These are phyloP conservation scores for Holothuria leucospilota DNA, from an alignment of 53 echinoderm and acorn worm genomes.

Conservation along the genomic window DNA sequence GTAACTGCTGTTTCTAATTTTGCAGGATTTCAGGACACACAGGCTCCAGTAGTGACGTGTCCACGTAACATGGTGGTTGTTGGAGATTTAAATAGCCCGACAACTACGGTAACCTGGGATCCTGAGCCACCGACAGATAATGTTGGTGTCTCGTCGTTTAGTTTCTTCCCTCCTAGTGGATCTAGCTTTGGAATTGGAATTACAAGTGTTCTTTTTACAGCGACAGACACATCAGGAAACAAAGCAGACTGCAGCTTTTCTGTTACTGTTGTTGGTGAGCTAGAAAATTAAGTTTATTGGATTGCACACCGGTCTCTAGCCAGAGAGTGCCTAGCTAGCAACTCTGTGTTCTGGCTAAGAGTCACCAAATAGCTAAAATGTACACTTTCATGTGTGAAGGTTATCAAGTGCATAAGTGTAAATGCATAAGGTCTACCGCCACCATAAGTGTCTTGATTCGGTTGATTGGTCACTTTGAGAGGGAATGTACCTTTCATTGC, in stretches of 20 bases:
- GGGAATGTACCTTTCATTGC: too few relatives aligned
- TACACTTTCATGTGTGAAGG: too few relatives aligned
- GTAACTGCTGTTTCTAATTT: background rate
- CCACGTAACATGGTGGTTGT: background rate
- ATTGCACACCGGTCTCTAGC: too few relatives aligned
- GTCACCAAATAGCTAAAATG: too few relatives aligned
- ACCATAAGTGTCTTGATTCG: too few relatives aligned
- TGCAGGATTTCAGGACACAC: background rate
- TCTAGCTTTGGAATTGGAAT: background rate
- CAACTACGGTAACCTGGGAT: background rate
- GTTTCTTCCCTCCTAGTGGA: background rate
- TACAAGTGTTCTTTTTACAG: background rate
- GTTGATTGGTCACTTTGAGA: too few relatives aligned
- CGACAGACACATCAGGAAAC: background rate
- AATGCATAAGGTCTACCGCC: too few relatives aligned
- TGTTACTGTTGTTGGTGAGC: conserved; percentile 6
- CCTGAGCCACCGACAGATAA: background rate
- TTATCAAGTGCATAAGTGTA: too few relatives aligned
- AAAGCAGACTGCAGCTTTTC: background rate
- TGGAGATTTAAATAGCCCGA: background rate
- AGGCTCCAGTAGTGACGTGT: background rate
- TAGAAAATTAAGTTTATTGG: background rate
- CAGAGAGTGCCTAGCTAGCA: too few relatives aligned
- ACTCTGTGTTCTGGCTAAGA: too few relatives aligned
- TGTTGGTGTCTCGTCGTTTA: background rate